Base-by-base conservation (phyloP, 2,888 invertebrate genomes). In the Pterobdella sp. region DNA sequence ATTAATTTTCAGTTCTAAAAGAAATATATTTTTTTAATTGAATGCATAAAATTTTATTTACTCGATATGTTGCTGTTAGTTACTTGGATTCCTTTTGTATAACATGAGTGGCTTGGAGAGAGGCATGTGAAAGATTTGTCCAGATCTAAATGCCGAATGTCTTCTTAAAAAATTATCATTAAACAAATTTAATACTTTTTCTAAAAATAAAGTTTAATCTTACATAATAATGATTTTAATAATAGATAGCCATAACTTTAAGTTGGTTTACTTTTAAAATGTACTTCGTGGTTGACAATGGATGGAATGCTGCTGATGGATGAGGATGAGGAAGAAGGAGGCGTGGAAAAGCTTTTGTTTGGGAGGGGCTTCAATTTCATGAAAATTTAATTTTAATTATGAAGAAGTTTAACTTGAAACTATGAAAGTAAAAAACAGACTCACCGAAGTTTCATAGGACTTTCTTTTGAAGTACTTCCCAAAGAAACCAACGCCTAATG, bases 401-500 rank as follows among this genome's bases (percentile, higher is more conserved):
- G 49, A 42, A 7, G 22, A 7, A 42, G 22, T 42, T 14, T 42
- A 22, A 42, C 49, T 42, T 42, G 7, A 22, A 7, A 42, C 49
- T 42, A 42, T 42, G 49, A 42, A 42, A 7, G 49, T n/a, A n/a
- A n/a, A n/a, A n/a, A n/a, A n/a, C n/a, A n/a, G n/a, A n/a, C n/a
- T 26, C 60, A 18, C n/a, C 10, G 65, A 4, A 31, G 35, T 63
- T 2, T 69, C 70, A 14, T 76, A 74, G 26, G 75, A 69, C 14
- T 74, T 69, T 67, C 76, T 77, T 31, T 82, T 79, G 87, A 90
- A 89, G 78, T 89, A 86, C 63, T 89, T 88, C 78, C 87, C 87
- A 80, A 90, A 88, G 75, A 88, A 86, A 0, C 89, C 88, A 77
- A 89, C 88, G 79, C 88, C 88, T 52, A 90, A 82, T 0, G 88